Evolutionary conservation across 1,140 invertebrate genomes (phyloP), one percentile per base, ranked within the genome.

Genomic region (Leptonema lineaticorne): DNA sequence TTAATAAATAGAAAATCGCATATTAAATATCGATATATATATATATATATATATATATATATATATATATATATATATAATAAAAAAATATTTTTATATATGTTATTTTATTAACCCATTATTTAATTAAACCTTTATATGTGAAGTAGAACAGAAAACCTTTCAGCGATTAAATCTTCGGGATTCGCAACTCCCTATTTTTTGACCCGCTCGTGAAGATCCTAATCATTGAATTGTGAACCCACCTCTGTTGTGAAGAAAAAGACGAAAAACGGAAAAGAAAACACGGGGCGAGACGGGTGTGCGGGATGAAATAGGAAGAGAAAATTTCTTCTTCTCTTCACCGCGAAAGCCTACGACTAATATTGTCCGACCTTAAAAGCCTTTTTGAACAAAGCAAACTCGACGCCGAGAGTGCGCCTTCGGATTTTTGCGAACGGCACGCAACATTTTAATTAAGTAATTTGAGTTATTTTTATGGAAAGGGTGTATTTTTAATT

Each of bases 331-430:
- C 37, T 37, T 22, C 20, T 2, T 22, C 8, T 7, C 16, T n/a
- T 9, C 16, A 11, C n/a, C 1, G 37, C 58, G 22, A 60, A 62
- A 62, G 59, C 59, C 24, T 37, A 22, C 59, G 9, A 62, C 59
- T 62, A 62, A 62, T 62, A 62, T 62, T 62, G 59, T 62, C 30
- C 29, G 24, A 37, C 59, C n/a, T 53, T 58, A 41, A 62, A 62
- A 62, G 59, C 59, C 37, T 62, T 62, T 62, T 62, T 24, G 59
- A 33, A 62, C 59, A 62, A 62, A 62, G 59, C 45, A 62, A 62
- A 62, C 59, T 62, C 22, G n/a, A n/a, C 30, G 41, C 46, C 46
- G 16, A 20, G 46, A 20, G 22, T 48, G 37, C 58, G n/a, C 29
- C 29, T 30, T 60, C 28, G 22, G 6, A 3, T 8, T 16, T 27